Percentiles rank a stretch among this genome's conserved stretches.
Conservation (phyloP, 2,888 invertebrate genomes). For the Drosophila ochracea region DNA sequence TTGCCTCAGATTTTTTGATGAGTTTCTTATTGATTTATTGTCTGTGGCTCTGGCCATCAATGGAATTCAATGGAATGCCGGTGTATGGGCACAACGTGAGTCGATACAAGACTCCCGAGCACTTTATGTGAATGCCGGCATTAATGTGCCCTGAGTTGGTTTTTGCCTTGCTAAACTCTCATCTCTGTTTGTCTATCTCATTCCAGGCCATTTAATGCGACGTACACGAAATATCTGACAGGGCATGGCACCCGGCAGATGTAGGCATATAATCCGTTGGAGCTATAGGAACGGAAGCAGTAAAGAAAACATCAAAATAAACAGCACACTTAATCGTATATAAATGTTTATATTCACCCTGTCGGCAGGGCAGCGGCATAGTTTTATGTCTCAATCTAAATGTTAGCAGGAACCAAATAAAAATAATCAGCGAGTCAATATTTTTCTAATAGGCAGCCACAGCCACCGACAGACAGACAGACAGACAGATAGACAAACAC, state of each 20-base stretch:
- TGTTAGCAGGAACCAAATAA: constrained; percentile 73
- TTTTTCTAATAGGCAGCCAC: constrained; percentile 27
- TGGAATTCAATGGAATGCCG: constrained; percentile 49
- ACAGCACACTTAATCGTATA: constrained; percentile 80
- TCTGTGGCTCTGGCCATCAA: constrained; percentile 23
- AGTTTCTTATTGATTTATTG: constrained; percentile 73
- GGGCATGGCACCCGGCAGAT: constrained; percentile 10
- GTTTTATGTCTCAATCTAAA: constrained; percentile 78
- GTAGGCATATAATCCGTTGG: constrained; percentile 28
- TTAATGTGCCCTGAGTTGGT: constrained; percentile 35
- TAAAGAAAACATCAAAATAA: constrained; percentile 80
- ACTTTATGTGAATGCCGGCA: constrained; percentile 27
- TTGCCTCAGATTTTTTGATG: constrained; percentile 70
- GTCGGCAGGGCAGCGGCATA: constrained; percentile 55
- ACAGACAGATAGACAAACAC: not conserved
- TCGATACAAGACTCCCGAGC: constrained; percentile 7
- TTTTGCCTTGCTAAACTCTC: constrained; percentile 37
- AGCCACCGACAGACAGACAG: not conserved
- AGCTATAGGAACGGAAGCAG: constrained; percentile 69
- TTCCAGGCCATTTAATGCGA: constrained; percentile 68
- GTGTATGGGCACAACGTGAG: constrained; percentile 6
- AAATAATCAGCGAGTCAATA: constrained; percentile 80
- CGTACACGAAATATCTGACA: constrained; percentile 60
- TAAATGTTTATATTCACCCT: constrained; percentile 75
- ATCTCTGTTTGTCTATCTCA: constrained; percentile 62